Evolutionary conservation across 2,888 invertebrate species (phyloP), one percentile per base, ranked within the genome.

Genomic region (Odontomyia ornata): DNA sequence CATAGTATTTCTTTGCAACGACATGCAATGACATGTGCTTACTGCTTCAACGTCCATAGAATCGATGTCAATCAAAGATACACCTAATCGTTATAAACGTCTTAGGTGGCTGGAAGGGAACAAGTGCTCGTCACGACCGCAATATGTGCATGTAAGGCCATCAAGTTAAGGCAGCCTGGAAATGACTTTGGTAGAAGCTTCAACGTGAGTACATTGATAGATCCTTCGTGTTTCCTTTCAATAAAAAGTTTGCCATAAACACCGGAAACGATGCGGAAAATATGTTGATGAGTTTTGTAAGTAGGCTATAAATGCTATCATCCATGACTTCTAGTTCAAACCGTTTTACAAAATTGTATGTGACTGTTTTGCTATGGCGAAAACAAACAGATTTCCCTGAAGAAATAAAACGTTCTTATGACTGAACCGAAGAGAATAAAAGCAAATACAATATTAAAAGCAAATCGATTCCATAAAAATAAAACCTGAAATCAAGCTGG

Each of bases 201-300:
- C 36, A 36, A n/a, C n/a, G n/a, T 36, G 36, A 36, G 36, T 36
- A 36, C 5, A 9, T 5, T 36, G 36, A 3, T 36, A 60, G 21
- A 25, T 23, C 23, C 23, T 25, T 23, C 25, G 25, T 60, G 57
- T 13, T 18, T 60, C 21, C 57, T 9, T 23, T 13, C 21, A 23
- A 23, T 60, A 25, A 60, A 5, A 60, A 18, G 4, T 13, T 18
- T 9, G 25, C 57, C 4, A 60, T 60, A 60, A 60, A 23, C 57
- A 60, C 57, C 13, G 57, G 23, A 23, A 60, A 21, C 57, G 57
- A 60, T 60, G 57, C 25, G 57, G 13, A 60, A 60, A 60, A 60
- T 60, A 60, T 60, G 57, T 60, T 60, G 57, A 60, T 60, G 57
- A 60, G 57, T 13, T 60, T 13, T 18, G 21, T 25, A 60, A 60